A percentile compares a stretch with the other conserved stretches of the same genome.
Conservation (phyloP, 2,113 vertebrate genomes). For the Triplophysa tibetana region DNA sequence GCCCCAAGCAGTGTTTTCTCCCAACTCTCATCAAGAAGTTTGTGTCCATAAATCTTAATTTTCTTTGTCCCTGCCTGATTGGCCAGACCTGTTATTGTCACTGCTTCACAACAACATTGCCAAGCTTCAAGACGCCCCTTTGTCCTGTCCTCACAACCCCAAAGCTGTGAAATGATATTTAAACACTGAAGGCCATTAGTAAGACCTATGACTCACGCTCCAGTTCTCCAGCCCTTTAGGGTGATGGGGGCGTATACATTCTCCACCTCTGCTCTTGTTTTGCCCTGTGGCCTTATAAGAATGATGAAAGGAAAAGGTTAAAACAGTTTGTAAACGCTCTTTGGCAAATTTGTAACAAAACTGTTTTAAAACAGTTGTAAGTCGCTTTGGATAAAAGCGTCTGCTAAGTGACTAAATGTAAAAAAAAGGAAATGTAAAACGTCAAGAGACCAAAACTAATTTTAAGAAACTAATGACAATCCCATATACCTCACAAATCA, state of each 20-base stretch:
- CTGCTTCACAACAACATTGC: slow-evolving; percentile 46
- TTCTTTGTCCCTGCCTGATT: slow-evolving; percentile 46
- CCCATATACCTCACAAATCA: slow-evolving; percentile 48
- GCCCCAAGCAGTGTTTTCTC: slow-evolving; percentile 47
- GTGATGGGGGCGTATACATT: slow-evolving; percentile 25
- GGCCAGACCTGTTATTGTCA: slow-evolving; percentile 48
- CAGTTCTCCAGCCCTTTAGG: slow-evolving; percentile 14
- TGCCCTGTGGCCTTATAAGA: slow-evolving; percentile 40
- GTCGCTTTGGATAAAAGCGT: too few relatives aligned
- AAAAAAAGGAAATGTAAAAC: too few relatives aligned
- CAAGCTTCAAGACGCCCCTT: slow-evolving; percentile 49
- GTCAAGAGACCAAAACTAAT: slow-evolving; percentile 43
- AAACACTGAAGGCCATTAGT: slow-evolving; percentile 53
- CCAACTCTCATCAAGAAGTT: slow-evolving; percentile 41
- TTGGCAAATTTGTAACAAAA: slow-evolving; percentile 56
- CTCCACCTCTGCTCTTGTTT: slow-evolving; percentile 42
- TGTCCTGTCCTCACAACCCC: slow-evolving; percentile 43
- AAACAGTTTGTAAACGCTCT: slow-evolving; percentile 42
- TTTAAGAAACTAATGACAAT: slow-evolving; percentile 43
- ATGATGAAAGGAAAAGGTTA: slow-evolving; percentile 52
- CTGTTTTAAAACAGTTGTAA: too few relatives aligned
- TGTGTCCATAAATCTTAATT: slow-evolving; percentile 56
- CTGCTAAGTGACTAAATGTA: too few relatives aligned
- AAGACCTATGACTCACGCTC: slow-evolving; percentile 41
- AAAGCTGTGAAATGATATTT: slow-evolving; percentile 54